phyloP scores from a whole-genome alignment of 2,888 invertebrate species.

The Chirona hameri region DNA sequence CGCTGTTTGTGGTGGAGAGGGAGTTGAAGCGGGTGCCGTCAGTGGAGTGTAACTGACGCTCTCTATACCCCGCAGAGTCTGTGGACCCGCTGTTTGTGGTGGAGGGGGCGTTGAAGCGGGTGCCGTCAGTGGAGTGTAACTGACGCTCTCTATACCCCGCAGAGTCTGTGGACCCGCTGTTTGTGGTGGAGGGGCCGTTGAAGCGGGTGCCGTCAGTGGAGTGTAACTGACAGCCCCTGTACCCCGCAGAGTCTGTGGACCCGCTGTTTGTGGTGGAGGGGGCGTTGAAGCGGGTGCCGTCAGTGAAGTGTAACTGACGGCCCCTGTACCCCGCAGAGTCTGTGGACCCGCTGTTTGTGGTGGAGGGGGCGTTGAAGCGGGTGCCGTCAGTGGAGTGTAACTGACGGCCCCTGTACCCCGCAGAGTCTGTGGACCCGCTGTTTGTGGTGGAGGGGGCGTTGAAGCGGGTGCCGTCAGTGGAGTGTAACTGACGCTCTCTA shows the following conservation, averaged over 20 bases:
- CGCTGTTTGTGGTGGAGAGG: conserved; percentile 38
- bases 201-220: conserved; percentile 24
- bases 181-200: conserved; percentile 37
- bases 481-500: background rate
- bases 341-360: conserved; percentile 37
- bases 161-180: conserved; percentile 36
- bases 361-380: conserved; percentile 36
- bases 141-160: background rate
- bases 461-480: conserved; percentile 32
- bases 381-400: background rate
- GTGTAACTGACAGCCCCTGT: too few relatives aligned
- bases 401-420: too few relatives aligned
- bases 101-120: conserved; percentile 35
- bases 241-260: conserved; percentile 33
- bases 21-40: conserved; percentile 32
- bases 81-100: conserved; percentile 35
- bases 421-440: conserved; percentile 36
- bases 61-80: conserved; percentile 27
- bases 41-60: background rate
- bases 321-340: conserved; percentile 30
- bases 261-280: conserved; percentile 35
- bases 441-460: conserved; percentile 34
- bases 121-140: conserved; percentile 2
- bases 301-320: background rate
- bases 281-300: conserved; percentile 34